Conservation (phyloP, 2,888 invertebrate genomes). For the Molanna angustata region DNA sequence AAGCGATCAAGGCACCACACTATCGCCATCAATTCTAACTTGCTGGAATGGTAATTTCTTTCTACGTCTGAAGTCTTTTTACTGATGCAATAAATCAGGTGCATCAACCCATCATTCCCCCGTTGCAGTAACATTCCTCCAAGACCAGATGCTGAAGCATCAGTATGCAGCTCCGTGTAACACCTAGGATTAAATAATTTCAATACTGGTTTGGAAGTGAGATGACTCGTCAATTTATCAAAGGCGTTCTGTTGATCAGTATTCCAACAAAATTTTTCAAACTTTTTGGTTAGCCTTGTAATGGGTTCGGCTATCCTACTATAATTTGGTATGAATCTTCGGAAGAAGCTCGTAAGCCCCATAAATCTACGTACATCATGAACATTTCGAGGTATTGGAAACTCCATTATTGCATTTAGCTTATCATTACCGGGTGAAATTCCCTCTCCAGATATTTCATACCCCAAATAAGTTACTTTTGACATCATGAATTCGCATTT, state of each 20-base stretch:
- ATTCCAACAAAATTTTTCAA: background rate
- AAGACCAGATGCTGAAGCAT: background rate
- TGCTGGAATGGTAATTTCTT: background rate
- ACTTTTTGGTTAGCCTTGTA: background rate
- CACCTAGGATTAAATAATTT: background rate
- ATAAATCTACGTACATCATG: slow-evolving; percentile 1
- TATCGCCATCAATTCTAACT: slow-evolving; percentile 1
- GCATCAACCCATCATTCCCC: background rate
- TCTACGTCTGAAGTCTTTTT: slow-evolving; percentile 2
- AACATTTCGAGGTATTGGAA: background rate
- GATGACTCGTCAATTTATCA: background rate
- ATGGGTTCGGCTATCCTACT: slow-evolving; percentile 2
- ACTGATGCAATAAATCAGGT: slow-evolving; percentile 4
- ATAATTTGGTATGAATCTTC: background rate
- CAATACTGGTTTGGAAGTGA: background rate
- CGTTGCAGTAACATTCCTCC: background rate
- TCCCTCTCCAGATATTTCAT: slow-evolving; percentile 3
- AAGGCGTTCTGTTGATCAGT: background rate
- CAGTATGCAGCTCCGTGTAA: slow-evolving; percentile 2
- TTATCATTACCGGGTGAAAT: background rate
- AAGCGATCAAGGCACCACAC: background rate
- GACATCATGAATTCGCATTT: background rate
- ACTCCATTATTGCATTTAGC: background rate
- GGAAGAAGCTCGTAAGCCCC: background rate
- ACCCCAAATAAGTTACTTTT: background rate